Base-by-base conservation (phyloP, 2,888 invertebrate species). In the Oxytorus armatus region DNA sequence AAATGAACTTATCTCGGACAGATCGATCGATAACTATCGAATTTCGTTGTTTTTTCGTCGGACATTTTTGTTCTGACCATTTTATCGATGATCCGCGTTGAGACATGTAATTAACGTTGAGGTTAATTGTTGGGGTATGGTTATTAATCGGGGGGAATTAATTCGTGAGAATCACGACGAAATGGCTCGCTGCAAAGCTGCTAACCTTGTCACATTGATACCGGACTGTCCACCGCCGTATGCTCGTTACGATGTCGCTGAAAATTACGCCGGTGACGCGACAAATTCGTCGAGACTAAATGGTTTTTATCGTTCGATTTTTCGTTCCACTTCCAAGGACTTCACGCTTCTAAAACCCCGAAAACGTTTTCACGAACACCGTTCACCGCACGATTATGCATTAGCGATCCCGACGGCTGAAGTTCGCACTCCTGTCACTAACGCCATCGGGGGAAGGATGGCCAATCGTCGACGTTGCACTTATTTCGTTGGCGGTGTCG, bases 191-290 rank as follows among this genome's bases (percentile, higher is more conserved):
- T 75, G 76, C 69, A 76, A 66, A 65, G 70, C 42, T 8, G 53
- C 61, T 16, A 25, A 72, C 14, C n/a, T 77, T 23, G 21, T 1
- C 4, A 18, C 72, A 8, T 42, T 33, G 63, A 80, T 82, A 57
- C 25, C 70, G 29, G 76, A 82, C 18, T 59, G 73, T 74, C 82
- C 80, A 29, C 78, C 82, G 16, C 78, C 83, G 11, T 83, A 83
- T 66, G 42, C 73, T 7, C 73, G 74, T 23, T 61, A 74, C 44
- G 78, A 82, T 16, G 57, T 59, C 29, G 49, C 76, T 16, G 51
- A 57, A 23, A 55, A 44, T 47, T 16, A 39, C 21, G 39, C 16
- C 61, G 69, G 59, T 47, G 65, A 66, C 16, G 8, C 33, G n/a
- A 51, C 21, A 2, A 57, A 59, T 59, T 21, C 49, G n/a, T 47